Base-by-base conservation (phyloP, 2,113 vertebrate species). In the Vidua macroura region DNA sequence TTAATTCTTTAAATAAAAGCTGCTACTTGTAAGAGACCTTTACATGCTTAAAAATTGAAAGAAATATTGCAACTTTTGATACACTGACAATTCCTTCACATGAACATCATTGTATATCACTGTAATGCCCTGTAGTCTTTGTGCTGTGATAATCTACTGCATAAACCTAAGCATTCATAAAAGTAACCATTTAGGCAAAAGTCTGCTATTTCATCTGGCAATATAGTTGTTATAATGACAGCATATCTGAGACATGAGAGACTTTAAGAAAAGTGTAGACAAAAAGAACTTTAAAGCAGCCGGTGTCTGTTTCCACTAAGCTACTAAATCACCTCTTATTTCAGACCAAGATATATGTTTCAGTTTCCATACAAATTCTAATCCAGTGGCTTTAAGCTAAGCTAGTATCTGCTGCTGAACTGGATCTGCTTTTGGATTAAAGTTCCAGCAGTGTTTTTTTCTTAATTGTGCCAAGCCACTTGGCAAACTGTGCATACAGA, bases 321-420 rank as follows among this genome's bases (percentile, higher is more conserved):
- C 30, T 95, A 67, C 62, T 97, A 96, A 97, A 92, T 95, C 93
- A 91, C 59, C 44, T 95, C 89, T 96, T 92, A 73, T 84, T 96
- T 96, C 80, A 84, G 84, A 95, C 79, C 59, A 88, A 81, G 75
- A 41, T 70, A 88, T 63, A 83, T 43, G 74, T 82, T 91, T 87
- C 78, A 88, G 67, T 87, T 97, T 96, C 84, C 84, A 75, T 96
- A 80, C 63, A 95, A 95, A 70, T 86, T 96, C 35, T 92, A 93
- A 94, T 93, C 92, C 83, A 72, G 86, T 89, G 88, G 69, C 59
- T 96, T 87, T 95, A 86, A 86, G 27, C 9, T 91, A 88, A 92
- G 63, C 74, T 83, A 63, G 43, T 51, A 76, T 95, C 83, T 96
- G 55, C 67, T 95, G 59, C 83, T 91, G 83, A 96, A 60, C 46